Base-by-base conservation (phyloP, 2,888 invertebrate genomes). In the Timandra comae region DNA sequence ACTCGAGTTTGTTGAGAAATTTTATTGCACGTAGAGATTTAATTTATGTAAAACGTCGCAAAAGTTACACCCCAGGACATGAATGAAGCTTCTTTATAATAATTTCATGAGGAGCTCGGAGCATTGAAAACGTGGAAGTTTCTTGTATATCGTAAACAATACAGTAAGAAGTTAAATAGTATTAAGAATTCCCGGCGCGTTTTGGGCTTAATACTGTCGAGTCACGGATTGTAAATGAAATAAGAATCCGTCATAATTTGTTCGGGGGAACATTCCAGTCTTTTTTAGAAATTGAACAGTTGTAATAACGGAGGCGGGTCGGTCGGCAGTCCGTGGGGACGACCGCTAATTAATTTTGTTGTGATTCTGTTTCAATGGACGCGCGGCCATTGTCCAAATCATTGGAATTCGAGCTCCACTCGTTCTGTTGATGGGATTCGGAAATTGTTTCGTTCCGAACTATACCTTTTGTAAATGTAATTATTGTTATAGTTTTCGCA, bases 161-260 rank as follows among this genome's bases (percentile, higher is more conserved):
- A 52, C 49, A 38, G 42, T 47, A 38, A 33, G 29, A 66, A 63
- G 54, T 63, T 58, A 62, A 67, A 73, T 53, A 56, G 43, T 49
- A 67, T 70, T 68, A 62, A 49, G 51, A 44, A 76, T 74, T 75
- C 68, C 43, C 45, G 40, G 37, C 61, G 61, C 68, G 66, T 69
- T 54, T 41, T 35, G n/a, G 41, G 48, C 53, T 55, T 54, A 58
- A 49, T 53, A 53, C 52, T 56, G 49, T 56, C 59, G 46, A 61
- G 59, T 64, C 58, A 66, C 66, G 67, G 57, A 59, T 63, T 48
- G 61, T 64, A 65, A 74, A 70, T 66, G 63, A 71, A 68, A 70
- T 67, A 65, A 63, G 60, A 64, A 64, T 71, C 61, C 52, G 55
- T 67, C 67, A 73, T 70, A 66, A 70, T 60, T 59, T 53, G 51